Conservation (phyloP, 1,140 invertebrate species). For the Tetraneura akinire region DNA sequence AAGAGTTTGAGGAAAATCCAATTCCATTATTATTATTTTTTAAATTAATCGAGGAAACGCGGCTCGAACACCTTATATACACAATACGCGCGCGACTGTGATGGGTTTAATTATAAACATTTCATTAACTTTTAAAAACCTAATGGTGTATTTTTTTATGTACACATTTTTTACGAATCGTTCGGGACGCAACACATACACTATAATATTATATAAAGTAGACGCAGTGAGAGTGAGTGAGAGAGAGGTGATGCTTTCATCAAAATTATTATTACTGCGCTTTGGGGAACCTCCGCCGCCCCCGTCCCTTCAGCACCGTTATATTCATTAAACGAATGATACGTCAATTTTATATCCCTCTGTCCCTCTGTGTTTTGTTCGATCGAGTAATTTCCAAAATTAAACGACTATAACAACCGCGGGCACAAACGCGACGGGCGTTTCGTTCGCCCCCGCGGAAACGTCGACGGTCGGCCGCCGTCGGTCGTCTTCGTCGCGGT, state of each 20-base stretch:
- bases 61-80: conserved; percentile 39
- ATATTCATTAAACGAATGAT: conserved; percentile 42
- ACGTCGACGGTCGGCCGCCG: no score
- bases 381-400: conserved; percentile 38
- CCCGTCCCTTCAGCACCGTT: background rate
- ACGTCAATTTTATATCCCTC: conserved; percentile 43
- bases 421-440: no score
- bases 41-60: conserved; percentile 50
- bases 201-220: no score
- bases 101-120: conserved; percentile 51
- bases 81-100: conserved; percentile 12
- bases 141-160: conserved; percentile 48
- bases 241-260: conserved; percentile 17
- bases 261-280: conserved; percentile 49
- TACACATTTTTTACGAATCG: conserved; percentile 44
- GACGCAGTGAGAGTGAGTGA: background rate
- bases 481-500: no score
- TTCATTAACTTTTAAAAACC: conserved; percentile 51
- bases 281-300: background rate
- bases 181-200: background rate
- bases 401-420: conserved; percentile 13
- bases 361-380: background rate
- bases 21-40: conserved; percentile 51
- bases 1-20: conserved; percentile 29
- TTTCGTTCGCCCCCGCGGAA: no score